These are phyloP conservation scores for Hucho hucho DNA, from an alignment of 2,113 vertebrate species.

Conservation along the genomic window DNA sequence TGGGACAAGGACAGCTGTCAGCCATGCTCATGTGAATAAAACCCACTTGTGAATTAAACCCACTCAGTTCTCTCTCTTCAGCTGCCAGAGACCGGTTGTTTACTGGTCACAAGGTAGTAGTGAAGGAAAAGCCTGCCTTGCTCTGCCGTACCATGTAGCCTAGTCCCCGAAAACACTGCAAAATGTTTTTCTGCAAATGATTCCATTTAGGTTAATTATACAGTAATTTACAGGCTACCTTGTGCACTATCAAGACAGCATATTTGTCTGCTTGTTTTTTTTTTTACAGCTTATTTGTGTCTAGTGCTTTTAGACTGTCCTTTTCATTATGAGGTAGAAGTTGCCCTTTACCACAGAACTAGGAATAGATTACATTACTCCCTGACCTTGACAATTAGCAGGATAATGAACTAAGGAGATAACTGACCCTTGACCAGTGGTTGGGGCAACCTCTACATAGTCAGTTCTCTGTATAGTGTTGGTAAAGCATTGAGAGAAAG, in stretches of 20 bases:
- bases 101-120: constrained; percentile 15
- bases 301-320: background rate
- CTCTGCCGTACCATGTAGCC: background rate
- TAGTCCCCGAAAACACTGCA: background rate
- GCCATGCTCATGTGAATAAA: background rate
- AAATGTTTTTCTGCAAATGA: background rate
- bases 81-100: constrained; percentile 51
- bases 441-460: background rate
- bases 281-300: background rate
- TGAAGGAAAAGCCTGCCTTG: constrained; percentile 22
- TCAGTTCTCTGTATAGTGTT: background rate
- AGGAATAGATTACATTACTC: constrained; percentile 17
- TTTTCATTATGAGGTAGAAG: background rate
- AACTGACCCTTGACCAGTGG: constrained; percentile 14
- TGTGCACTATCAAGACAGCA: background rate
- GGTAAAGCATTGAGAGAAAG: too few species aligned
- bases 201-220: background rate
- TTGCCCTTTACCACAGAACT: background rate
- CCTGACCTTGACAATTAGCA: constrained; percentile 5
- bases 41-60: too few species aligned
- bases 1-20: constrained; percentile 24
- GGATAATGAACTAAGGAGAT: background rate
- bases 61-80: constrained; percentile 43
- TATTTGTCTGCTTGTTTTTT: background rate
- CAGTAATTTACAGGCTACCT: background rate